Conservation (phyloP, 2,113 vertebrate species). For the Camarhynchus parvulus region DNA sequence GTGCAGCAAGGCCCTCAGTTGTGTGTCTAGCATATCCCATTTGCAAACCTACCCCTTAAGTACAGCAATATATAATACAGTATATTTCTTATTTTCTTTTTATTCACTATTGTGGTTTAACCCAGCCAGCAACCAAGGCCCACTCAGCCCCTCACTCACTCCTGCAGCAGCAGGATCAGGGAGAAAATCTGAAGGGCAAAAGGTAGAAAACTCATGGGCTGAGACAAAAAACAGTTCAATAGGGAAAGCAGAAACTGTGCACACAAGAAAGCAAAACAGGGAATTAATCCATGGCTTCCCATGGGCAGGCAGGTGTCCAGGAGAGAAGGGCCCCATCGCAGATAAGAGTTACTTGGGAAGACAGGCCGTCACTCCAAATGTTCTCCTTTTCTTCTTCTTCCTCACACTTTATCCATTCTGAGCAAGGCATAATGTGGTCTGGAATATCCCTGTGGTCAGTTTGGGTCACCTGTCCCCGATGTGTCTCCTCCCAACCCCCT, state of each 20-base stretch:
- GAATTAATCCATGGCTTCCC: neutral
- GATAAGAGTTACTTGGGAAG: neutral
- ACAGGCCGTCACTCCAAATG: neutral
- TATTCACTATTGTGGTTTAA: neutral
- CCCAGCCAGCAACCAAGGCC: neutral
- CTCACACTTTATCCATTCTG: neutral
- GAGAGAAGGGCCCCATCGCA: neutral
- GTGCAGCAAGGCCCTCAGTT: neutral
- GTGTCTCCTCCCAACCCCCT: rapidly evolving
- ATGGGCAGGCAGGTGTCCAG: neutral
- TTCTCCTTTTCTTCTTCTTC: neutral
- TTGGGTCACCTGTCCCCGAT: neutral
- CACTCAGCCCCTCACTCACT: neutral
- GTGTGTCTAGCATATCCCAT: neutral
- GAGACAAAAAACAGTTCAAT: neutral
- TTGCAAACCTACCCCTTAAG: neutral
- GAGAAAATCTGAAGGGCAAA: neutral
- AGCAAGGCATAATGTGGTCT: neutral
- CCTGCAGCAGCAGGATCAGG: neutral
- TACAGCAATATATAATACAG: neutral
- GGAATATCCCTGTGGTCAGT: neutral
- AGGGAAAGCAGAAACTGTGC: neutral
- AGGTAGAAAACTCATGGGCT: neutral
- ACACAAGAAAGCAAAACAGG: neutral
- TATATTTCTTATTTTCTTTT: neutral